Percentiles rank a stretch among this genome's conserved stretches.
Conservation (phyloP, 2,888 invertebrate species). For the Adineta ricciae region DNA sequence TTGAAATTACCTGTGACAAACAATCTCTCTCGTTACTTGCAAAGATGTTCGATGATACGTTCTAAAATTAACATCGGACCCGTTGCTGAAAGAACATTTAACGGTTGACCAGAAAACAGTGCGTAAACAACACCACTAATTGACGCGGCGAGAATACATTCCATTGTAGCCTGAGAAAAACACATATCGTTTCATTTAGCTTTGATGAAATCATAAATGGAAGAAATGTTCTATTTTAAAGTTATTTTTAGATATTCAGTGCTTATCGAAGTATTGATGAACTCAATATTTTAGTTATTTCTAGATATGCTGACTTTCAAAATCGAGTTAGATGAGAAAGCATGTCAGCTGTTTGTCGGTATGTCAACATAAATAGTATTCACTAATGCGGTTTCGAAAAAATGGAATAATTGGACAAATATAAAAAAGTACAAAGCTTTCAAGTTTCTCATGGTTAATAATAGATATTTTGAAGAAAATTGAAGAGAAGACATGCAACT, state of each 20-base stretch:
- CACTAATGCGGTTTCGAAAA: too few relatives aligned
- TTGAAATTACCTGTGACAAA: background rate
- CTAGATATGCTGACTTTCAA: background rate
- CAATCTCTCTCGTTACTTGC: background rate
- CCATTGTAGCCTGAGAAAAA: slow-evolving; percentile 49
- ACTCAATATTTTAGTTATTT: background rate
- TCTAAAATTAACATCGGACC: slow-evolving; percentile 54
- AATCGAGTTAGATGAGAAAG: background rate
- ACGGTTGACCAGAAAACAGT: slow-evolving; percentile 51
- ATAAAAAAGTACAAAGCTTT: too few relatives aligned
- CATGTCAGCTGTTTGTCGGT: too few relatives aligned
- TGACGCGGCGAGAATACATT: slow-evolving; percentile 53
- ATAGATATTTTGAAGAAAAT: too few relatives aligned
- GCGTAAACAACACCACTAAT: slow-evolving; percentile 49
- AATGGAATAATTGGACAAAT: too few relatives aligned
- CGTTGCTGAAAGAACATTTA: slow-evolving; percentile 51
- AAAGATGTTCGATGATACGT: slow-evolving; percentile 42
- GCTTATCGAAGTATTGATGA: background rate
- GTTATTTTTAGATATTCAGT: background rate
- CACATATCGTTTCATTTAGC: too few relatives aligned
- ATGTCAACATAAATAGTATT: too few relatives aligned
- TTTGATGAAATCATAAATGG: too few relatives aligned
- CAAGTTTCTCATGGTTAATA: too few relatives aligned
- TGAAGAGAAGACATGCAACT: too few relatives aligned
- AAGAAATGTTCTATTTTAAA: too few relatives aligned